Evolutionary conservation across 2,113 vertebrate genomes (phyloP).

Genomic region (Daboia siamensis): DNA sequence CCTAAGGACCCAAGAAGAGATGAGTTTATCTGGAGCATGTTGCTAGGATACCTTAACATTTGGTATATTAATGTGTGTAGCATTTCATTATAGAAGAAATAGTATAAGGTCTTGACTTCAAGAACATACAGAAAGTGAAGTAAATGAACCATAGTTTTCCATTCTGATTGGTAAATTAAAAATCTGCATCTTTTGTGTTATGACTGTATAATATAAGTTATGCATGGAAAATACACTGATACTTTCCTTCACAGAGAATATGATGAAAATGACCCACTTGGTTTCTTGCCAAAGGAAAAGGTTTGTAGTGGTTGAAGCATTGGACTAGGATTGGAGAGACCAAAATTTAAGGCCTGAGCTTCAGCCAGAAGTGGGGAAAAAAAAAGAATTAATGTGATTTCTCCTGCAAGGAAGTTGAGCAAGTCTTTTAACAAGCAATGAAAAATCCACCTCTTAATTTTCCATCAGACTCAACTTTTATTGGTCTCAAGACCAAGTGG

Average conservation of each 20-base stretch:
- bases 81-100: conserved; percentile 61
- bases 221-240: background rate
- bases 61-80: conserved; percentile 62
- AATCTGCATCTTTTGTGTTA: background rate
- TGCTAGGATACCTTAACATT: conserved; percentile 73
- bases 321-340: background rate
- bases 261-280: background rate
- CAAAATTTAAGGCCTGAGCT: background rate
- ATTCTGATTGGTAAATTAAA: conserved; percentile 41
- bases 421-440: background rate
- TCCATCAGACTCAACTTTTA: background rate
- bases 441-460: background rate
- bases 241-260: background rate
- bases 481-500: background rate
- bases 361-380: background rate
- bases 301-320: background rate
- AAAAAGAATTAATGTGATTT: background rate
- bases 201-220: background rate
- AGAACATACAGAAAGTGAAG: conserved; percentile 66
- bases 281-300: background rate
- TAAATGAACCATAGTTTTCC: conserved; percentile 58
- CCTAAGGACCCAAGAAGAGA: conserved; percentile 68
- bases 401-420: background rate
- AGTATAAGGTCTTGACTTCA: conserved; percentile 61
- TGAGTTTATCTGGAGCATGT: conserved; percentile 67